Evolutionary conservation across 2,797 vertebrate genomes (phyloP).

Genomic region (Cuniculus paca): DNA sequence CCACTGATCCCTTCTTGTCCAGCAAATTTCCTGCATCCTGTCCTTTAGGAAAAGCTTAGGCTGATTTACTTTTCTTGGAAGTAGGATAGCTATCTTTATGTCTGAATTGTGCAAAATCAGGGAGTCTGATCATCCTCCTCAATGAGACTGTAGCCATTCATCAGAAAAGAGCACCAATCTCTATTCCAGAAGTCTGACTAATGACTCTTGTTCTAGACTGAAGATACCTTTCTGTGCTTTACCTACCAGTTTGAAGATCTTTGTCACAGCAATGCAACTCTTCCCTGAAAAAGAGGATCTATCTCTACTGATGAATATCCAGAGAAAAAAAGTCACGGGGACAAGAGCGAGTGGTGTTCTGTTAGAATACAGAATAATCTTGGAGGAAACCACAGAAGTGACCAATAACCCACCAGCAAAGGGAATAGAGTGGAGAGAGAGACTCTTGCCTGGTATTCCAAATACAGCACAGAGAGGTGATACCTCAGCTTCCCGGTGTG

Average conservation of each 20-base stretch:
- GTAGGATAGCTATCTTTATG: too few species aligned
- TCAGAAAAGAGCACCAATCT: not conserved
- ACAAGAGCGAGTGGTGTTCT: not conserved
- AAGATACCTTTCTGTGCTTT: not conserved
- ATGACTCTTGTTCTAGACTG: not conserved
- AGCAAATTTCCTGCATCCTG: too few species aligned
- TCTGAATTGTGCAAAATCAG: not conserved
- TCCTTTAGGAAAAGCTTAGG: not conserved
- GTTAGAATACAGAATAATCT: not conserved
- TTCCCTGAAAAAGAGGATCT: not conserved
- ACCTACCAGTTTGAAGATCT: not conserved
- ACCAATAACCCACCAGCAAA: not conserved
- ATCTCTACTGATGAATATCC: not conserved
- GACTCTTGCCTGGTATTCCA: not conserved
- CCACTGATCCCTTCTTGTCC: not conserved
- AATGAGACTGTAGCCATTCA: rapidly evolving
- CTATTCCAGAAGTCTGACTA: not conserved
- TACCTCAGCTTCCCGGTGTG: not conserved
- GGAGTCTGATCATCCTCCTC: not conserved
- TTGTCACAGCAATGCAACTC: not conserved
- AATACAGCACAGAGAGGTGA: not conserved
- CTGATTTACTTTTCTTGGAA: not conserved
- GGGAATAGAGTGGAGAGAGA: not conserved
- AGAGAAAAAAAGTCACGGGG: not conserved
- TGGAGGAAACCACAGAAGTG: not conserved